Base-by-base conservation (phyloP, 1,140 invertebrate genomes). In the Vollenhovia emeryi region DNA sequence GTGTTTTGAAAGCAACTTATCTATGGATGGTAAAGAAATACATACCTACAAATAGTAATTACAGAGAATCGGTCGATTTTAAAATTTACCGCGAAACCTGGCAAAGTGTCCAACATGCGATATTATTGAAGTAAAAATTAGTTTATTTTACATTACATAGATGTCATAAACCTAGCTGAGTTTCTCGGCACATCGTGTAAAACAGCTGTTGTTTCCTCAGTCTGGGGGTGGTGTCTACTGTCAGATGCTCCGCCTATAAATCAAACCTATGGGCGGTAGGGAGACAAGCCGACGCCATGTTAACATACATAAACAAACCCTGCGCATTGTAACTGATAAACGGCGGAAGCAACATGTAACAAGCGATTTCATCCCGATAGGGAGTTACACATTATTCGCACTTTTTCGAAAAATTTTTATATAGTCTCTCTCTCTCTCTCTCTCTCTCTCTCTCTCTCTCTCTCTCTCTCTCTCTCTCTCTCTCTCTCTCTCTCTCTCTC, bases 231-330 rank as follows among this genome's bases (percentile, higher is more conserved):
- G 92, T 91, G 89, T 93, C 92, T 91, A 91, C 93, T 93, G 93
- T 94, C 93, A 93, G 93, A 94, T 93, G 94, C 94, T 94, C 94
- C 94, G 93, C 94, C 94, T 94, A 94, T 94, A 94, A 94, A 94
- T 94, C 93, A 94, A 93, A 91, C 88, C 91, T 87, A 89, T 89
- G 87, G 89, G 76, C 50, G 86, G 66, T 89, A 88, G 90, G 91
- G 92, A 91, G 92, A 94, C 92, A 93, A 89, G 79, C 90, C 89
- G 93, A 94, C 93, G 94, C 93, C 93, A 95, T 95, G 94, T 95
- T 94, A 95, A 95, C 93, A 93, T 91, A 92, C 90, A 92, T 94
- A 92, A 94, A 94, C 92, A 93, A 93, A 95, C 92, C 90, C 90
- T 90, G 74, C 87, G 80, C 88, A 88, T 91, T 88, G 86, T 91